These are phyloP conservation scores for Mus caroli DNA, from an alignment of 2,797 vertebrate species.

Conservation along the genomic window DNA sequence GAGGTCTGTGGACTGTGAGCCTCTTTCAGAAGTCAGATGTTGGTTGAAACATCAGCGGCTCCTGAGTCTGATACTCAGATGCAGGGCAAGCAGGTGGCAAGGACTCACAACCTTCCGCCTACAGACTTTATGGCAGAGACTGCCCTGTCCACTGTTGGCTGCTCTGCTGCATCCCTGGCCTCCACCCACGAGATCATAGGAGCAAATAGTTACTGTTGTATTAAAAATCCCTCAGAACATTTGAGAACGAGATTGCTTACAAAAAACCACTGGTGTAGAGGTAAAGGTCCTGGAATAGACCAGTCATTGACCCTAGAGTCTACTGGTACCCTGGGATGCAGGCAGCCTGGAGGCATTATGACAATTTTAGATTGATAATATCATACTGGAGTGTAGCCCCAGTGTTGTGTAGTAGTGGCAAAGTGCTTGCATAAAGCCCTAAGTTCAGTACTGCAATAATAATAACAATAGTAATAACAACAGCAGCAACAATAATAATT, in stretches of 20 bases:
- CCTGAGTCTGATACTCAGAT: background rate
- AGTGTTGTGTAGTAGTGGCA: background rate
- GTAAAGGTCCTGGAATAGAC: too few species aligned
- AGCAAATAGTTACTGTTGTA: background rate
- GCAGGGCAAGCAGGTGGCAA: background rate
- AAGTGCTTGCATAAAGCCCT: background rate
- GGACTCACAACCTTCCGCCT: background rate
- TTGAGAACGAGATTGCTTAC: background rate
- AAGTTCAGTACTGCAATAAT: background rate
- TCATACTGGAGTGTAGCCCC: background rate
- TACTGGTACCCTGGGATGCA: background rate
- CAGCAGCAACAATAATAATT: background rate
- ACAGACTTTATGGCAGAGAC: background rate
- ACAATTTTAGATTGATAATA: conserved; percentile 32
- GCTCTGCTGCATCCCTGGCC: background rate
- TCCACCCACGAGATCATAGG: background rate
- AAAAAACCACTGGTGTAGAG: background rate
- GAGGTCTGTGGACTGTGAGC: background rate
- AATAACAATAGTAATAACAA: background rate
- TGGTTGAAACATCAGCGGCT: background rate
- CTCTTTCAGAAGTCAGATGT: conserved; percentile 16
- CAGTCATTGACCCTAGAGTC: background rate
- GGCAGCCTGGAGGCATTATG: background rate
- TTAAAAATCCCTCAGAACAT: background rate
- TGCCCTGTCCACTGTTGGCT: background rate